Evolutionary conservation across 2,113 vertebrate genomes (phyloP).

Genomic region (Laticauda colubrina): DNA sequence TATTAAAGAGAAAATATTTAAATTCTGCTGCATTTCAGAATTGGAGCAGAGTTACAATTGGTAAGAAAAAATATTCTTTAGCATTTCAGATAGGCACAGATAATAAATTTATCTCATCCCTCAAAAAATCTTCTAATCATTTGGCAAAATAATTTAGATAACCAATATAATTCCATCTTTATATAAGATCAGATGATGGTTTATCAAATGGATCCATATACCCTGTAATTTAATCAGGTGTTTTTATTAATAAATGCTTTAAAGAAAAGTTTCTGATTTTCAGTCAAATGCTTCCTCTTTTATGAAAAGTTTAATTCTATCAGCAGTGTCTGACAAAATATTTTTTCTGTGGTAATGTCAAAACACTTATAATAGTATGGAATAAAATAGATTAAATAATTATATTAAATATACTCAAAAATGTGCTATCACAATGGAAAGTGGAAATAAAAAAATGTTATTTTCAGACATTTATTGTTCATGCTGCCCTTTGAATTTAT

Average conservation of each 20-base stretch:
- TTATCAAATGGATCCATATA: background rate
- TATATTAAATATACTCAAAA: background rate
- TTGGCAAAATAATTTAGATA: background rate
- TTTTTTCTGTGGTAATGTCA: background rate
- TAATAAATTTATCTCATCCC: background rate
- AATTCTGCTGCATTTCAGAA: background rate
- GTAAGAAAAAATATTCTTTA: background rate
- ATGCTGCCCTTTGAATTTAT: slow-evolving; percentile 95
- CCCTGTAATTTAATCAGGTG: background rate
- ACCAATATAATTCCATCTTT: background rate
- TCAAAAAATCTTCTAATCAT: background rate
- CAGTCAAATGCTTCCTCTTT: background rate
- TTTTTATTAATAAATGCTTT: background rate
- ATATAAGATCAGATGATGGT: background rate
- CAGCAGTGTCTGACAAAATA: background rate
- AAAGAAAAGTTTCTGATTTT: background rate
- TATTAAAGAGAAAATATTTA: background rate
- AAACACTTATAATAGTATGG: background rate
- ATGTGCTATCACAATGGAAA: slow-evolving; percentile 21
- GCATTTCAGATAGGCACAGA: background rate
- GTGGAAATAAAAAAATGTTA: slow-evolving; percentile 67
- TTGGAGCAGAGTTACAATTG: background rate
- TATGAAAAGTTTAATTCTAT: background rate
- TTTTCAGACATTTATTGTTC: slow-evolving; percentile 84
- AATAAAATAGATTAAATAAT: background rate